Conservation (phyloP, 2,888 invertebrate species). For the Perizoma flavofasciatum region DNA sequence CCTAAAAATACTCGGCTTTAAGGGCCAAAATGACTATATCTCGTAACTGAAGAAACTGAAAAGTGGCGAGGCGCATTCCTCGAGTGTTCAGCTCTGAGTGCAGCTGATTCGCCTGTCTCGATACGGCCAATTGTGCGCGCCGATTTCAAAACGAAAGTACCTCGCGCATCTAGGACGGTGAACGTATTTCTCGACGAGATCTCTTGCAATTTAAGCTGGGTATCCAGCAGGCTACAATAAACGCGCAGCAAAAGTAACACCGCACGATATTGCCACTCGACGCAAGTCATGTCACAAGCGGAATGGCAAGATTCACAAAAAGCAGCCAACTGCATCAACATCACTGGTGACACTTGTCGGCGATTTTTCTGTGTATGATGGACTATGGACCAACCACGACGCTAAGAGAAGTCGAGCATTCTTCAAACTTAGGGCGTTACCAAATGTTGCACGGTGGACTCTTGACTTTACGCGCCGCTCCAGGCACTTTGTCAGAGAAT, state of each 20-base stretch:
- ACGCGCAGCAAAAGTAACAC: not conserved
- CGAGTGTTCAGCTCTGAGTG: slow-evolving; percentile 52
- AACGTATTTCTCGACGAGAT: slow-evolving; percentile 81
- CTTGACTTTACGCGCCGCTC: slow-evolving; percentile 54
- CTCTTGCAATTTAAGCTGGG: slow-evolving; percentile 69
- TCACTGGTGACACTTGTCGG: too few relatives aligned
- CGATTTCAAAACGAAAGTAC: slow-evolving; percentile 84
- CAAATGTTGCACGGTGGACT: slow-evolving; percentile 7
- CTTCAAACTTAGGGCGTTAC: too few relatives aligned
- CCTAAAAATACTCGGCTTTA: too few relatives aligned
- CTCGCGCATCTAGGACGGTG: slow-evolving; percentile 83
- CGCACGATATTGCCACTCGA: not conserved
- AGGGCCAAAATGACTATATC: slow-evolving; percentile 8
- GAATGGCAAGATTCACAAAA: too few relatives aligned
- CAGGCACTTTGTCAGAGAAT: slow-evolving; percentile 68
- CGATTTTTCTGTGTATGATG: too few relatives aligned
- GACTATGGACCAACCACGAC: too few relatives aligned
- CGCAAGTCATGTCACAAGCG: not conserved
- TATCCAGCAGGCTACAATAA: slow-evolving; percentile 13
- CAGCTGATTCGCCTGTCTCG: slow-evolving; percentile 73
- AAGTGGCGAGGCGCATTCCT: slow-evolving; percentile 64
- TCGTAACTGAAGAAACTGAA: slow-evolving; percentile 37
- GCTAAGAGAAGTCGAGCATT: too few relatives aligned
- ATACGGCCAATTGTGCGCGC: slow-evolving; percentile 82
- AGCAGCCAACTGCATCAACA: too few relatives aligned